Evolutionary conservation across 2,113 vertebrate species (phyloP).

Genomic region (Phoenicopterus ruber): DNA sequence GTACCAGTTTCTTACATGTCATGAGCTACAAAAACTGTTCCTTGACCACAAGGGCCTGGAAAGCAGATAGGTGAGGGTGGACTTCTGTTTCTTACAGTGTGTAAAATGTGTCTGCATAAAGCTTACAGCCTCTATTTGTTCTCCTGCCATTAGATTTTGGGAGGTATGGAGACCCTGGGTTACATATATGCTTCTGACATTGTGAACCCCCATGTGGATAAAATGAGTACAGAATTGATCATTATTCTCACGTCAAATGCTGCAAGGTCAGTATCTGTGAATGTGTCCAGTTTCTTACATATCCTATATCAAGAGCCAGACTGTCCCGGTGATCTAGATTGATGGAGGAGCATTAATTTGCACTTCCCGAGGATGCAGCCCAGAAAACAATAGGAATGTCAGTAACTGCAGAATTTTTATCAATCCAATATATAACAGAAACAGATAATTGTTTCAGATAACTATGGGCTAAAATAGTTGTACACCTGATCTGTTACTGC

Average conservation of each 20-base stretch:
- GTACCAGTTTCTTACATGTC: not conserved
- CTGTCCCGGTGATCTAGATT: not conserved
- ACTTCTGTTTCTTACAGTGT: not conserved
- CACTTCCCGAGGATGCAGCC: not conserved
- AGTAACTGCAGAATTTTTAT: not conserved
- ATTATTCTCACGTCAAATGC: not conserved
- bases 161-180: rapidly evolving
- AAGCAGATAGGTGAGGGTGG: not conserved
- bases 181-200: not conserved
- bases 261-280: not conserved
- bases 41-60: not conserved
- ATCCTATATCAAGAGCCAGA: not conserved
- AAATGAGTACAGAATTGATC: not conserved
- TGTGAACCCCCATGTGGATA: not conserved
- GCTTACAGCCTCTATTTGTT: not conserved
- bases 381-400: not conserved
- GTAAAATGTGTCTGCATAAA: not conserved
- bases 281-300: not conserved
- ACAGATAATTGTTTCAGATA: not conserved
- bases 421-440: not conserved
- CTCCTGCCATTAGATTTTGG: not conserved
- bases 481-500: not conserved
- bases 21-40: not conserved
- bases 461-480: not conserved
- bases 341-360: not conserved